Evolutionary conservation across 2,888 invertebrate species (phyloP), one percentile per base, ranked within the genome.

Genomic region (Escarpia spicata): DNA sequence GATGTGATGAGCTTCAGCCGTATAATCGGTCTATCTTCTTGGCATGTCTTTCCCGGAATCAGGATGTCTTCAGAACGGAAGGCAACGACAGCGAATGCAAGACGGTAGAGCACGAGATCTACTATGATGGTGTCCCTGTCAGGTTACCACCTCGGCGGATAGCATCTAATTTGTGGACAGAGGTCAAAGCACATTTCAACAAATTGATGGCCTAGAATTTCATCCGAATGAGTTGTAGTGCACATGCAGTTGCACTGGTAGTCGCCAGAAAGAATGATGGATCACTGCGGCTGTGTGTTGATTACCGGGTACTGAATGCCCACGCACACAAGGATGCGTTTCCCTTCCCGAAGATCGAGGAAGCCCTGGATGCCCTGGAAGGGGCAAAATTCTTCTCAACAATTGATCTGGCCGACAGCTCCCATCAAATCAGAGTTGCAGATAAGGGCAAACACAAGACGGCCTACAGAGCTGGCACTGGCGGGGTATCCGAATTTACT

Each of bases 381-480:
- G 37, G 37, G 1, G 37, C 0, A 37, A 37, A 37, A 1, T 37
- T 37, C 37, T 37, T 37, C 37, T 37, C 37, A 37, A 37, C 2
- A 12, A 52, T 52, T 52, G 52, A 12, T 52, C 0, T 52, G 9
- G 52, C 10, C 12, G 3, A 3, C 12, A 52, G 52, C 52, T 52
- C 9, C 12, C 8, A 52, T 52, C 52, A 10, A 52, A 52, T 52
- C 12, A 10, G 8, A 6, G 26, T 93, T 12, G 37, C 44, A 9
- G 44, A 90, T 10, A 90, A 37, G 6, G 92, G 92, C 43, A 90
- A 45, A 43, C 43, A 44, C 6, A 93, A 93, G 75, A 93, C 93
- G 2, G 93, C 93, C 15, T 93, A 93, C 90, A 37, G 0, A 37
- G 90, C 45, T 19, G 90, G 92, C 9, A 91, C 89, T 44, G 58